Evolutionary conservation across 2,888 invertebrate species (phyloP).

Genomic region (Aleiodes testaceus): DNA sequence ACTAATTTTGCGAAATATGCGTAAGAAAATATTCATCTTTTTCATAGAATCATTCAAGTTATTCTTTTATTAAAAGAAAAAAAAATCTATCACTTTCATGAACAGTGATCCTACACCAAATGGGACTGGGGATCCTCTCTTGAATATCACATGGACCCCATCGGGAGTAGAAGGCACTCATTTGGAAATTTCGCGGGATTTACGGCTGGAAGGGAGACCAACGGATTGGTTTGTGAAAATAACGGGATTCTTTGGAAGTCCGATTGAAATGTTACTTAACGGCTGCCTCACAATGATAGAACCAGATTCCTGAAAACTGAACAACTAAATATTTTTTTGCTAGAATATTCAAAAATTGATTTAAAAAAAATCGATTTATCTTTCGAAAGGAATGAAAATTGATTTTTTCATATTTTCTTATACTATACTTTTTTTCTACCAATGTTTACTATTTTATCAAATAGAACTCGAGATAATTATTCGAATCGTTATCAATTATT

Average conservation of each 20-base stretch:
- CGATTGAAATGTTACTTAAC: not conserved
- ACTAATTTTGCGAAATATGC: constrained; percentile 62
- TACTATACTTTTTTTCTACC: too few species aligned
- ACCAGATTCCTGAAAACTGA: too few species aligned
- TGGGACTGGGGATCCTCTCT: not conserved
- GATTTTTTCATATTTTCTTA: too few species aligned
- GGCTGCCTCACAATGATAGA: not conserved
- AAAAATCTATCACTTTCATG: not conserved
- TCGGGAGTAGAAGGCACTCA: constrained; percentile 45
- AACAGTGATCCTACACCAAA: constrained; percentile 56
- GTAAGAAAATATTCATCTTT: constrained; percentile 28
- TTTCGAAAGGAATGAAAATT: too few species aligned
- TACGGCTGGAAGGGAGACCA: constrained; percentile 30
- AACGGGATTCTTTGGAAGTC: not conserved
- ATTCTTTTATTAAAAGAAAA: not conserved
- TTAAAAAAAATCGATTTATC: too few species aligned
- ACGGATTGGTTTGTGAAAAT: constrained; percentile 3
- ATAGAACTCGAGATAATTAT: too few species aligned
- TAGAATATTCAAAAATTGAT: too few species aligned
- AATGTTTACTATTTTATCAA: too few species aligned
- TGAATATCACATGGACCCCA: constrained; percentile 50
- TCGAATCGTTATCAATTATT: too few species aligned
- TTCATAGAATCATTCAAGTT: not conserved
- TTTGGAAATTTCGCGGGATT: constrained; percentile 46
- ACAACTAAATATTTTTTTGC: too few species aligned